Percentiles rank a stretch among this genome's conserved stretches.
phyloP scores from a whole-genome alignment of 1,140 invertebrate genomes.

The Drosophila rufa region DNA sequence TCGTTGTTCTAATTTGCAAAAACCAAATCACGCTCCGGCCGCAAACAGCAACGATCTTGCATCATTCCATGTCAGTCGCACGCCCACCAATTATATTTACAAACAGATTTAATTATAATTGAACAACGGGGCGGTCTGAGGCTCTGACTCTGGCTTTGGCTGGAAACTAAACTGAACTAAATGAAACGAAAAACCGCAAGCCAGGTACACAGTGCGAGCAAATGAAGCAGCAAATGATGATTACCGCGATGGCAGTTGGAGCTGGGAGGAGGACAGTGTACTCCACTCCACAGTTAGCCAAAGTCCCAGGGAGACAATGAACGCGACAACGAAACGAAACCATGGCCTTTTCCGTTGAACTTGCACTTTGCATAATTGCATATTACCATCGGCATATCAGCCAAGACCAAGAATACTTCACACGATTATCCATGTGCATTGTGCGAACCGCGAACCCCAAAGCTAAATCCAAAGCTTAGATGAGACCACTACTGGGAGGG shows the following conservation, averaged over 20 bases:
- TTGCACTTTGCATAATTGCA: constrained; percentile 82
- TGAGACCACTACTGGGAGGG: not conserved
- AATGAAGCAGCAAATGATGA: constrained; percentile 71
- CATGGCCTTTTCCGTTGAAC: constrained; percentile 70
- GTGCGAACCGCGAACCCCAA: constrained; percentile 50
- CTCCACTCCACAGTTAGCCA: not conserved
- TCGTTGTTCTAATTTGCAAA: constrained; percentile 73
- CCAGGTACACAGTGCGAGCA: constrained; percentile 28
- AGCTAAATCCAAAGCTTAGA: not conserved
- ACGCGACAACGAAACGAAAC: constrained; percentile 43
- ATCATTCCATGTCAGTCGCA: constrained; percentile 63
- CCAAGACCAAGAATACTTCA: constrained; percentile 60
- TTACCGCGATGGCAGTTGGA: constrained; percentile 13
- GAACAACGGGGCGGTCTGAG: constrained; percentile 20
- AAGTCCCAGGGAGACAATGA: constrained; percentile 33
- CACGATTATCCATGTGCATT: constrained; percentile 73
- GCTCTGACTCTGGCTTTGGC: not conserved
- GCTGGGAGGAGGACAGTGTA: constrained; percentile 6
- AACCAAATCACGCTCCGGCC: constrained; percentile 59
- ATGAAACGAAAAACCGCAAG: constrained; percentile 50
- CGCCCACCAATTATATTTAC: constrained; percentile 80
- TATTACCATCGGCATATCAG: constrained; percentile 32
- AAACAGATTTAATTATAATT: constrained; percentile 81
- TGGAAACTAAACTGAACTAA: constrained; percentile 34
- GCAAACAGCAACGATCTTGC: constrained; percentile 35